A percentile compares a stretch with the other conserved stretches of the same genome.
These are phyloP conservation scores for Origma solitaria DNA, from an alignment of 2,113 vertebrate genomes.

Conservation along the genomic window DNA sequence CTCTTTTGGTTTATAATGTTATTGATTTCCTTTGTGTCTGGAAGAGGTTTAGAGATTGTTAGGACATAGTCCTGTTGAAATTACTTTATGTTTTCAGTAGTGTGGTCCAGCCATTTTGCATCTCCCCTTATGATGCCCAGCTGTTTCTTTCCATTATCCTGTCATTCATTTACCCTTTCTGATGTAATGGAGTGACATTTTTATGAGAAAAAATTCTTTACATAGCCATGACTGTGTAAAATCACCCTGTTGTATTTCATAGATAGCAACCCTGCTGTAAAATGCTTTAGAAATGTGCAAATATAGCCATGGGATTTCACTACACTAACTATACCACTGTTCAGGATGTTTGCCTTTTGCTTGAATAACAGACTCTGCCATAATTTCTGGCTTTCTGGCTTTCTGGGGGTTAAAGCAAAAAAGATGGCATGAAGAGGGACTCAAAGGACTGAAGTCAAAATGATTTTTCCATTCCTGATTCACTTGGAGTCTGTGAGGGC, in stretches of 20 bases:
- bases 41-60: not conserved
- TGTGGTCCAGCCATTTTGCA: not conserved
- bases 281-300: not conserved
- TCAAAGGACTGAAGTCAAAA: not conserved
- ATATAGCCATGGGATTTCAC: not conserved
- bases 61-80: not conserved
- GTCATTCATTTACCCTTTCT: not conserved
- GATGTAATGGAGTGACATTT: not conserved
- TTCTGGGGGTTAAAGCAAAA: not conserved
- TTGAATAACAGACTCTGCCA: not conserved
- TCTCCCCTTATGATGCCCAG: not conserved
- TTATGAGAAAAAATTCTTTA: not conserved
- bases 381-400: not conserved
- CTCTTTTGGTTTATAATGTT: not conserved
- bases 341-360: not conserved
- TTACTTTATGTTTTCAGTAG: not conserved
- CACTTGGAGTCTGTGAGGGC: not conserved
- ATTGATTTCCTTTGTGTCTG: not conserved
- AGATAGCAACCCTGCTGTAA: not conserved
- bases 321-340: not conserved
- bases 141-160: not conserved
- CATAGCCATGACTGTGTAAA: not conserved
- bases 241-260: not conserved
- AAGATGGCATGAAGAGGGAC: not conserved
- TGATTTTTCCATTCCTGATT: not conserved